Evolutionary conservation across 2,888 invertebrate genomes (phyloP), one percentile per base, ranked within the genome.

Genomic region (Drosophila cognata): DNA sequence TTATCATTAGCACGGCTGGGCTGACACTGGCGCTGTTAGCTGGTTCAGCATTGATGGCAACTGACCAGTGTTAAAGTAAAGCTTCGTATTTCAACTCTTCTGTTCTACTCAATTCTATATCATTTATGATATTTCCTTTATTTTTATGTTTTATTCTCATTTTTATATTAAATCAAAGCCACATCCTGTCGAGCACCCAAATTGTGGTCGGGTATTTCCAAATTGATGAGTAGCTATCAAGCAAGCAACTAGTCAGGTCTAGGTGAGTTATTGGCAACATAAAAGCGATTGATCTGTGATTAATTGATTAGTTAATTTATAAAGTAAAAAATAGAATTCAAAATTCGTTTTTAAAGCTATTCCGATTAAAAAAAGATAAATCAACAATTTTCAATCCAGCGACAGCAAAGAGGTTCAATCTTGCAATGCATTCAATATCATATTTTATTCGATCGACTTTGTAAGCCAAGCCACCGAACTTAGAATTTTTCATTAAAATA

Each of bases 21-120:
- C 31, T 48, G 21, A 56, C 21, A 55, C 57, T 31, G 48, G 35
- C 28, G 28, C 31, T 28, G 59, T 77, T 51, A 25, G 18, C 13
- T 25, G 4, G 10, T 7, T 5, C 16, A 18, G 3, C 11, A 16
- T 13, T 29, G 8, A 16, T 25, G 8, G 13, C 18, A 10, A 35
- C 29, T 46, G 28, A 13, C 18, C 28, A 11, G n/a, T 16, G 25
- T 10, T 10, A 13, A 13, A 4, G n/a, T 11, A 13, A 48, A 35
- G 4, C 18, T 2, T 13, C 2, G 1, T 10, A 46, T 13, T 25
- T 33, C 8, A 13, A 25, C 2, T 25, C 7, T 13, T 13, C 7
- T 21, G 7, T 21, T 46, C 7, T 16, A 21, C 0, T 16, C 16
- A 21, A 52, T 10, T 11, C 11, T 11, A 21, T 16, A 25, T 46